Evolutionary conservation across 1,140 invertebrate species (phyloP), one percentile per base, ranked within the genome.

Genomic region (Zelostemma sp.): DNA sequence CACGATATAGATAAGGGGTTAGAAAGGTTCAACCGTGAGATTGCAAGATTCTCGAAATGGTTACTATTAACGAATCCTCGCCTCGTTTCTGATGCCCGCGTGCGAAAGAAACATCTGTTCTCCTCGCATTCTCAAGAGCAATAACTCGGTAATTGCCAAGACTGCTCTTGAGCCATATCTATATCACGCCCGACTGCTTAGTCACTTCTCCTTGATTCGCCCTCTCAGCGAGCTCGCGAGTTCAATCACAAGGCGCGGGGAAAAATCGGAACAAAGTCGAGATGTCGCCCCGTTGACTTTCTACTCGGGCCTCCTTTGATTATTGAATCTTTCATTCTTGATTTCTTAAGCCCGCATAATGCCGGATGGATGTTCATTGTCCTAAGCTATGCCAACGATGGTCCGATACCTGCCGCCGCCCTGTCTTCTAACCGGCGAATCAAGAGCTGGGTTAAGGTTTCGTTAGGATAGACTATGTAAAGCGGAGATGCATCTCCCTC

Each of bases 41-140:
- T 80, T 68, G 68, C 73, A 73, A 75, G 74, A 78, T 80, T 79
- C 74, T 75, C 66, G 65, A 80, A 80, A 80, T 79, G 75, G 72
- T 80, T 76, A 73, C 69, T 68, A 76, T 80, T 76, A 77, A 78
- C 73, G 74, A 76, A 76, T 74, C 63, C 60, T 61, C 67, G 49
- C 45, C 65, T 68, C 53, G 55, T 59, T 54, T 31, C 35, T 68
- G 46, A 49, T 55, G 46, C 41, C 47, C 50, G 47, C 63, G 66
- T 68, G 72, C 61, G 65, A 72, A 72, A 77, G 45, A 4, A 17
- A 19, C 61, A 70, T 68, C 63, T 46, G 60, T 43, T 57, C 53
- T 49, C 53, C 50, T 62, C 65, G 51, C 63, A 65, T 69, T 62
- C 49, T 63, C 58, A 51, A 46, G 16, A 60, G 60, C 65, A 68